These are phyloP conservation scores for Setophaga kirtlandii DNA, from an alignment of 2,113 vertebrate genomes.

Conservation along the genomic window DNA sequence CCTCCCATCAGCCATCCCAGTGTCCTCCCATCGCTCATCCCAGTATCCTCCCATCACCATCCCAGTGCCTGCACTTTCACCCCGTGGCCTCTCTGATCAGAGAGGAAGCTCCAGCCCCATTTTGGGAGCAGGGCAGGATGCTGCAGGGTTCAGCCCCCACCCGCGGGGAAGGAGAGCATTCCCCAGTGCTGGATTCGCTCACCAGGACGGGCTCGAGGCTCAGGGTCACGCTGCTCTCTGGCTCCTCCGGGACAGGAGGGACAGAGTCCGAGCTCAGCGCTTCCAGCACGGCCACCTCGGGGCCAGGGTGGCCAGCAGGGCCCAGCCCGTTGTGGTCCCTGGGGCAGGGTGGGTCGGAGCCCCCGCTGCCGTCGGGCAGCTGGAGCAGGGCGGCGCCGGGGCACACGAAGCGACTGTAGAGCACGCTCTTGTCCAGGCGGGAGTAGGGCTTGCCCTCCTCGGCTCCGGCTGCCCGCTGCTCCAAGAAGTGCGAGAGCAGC, in stretches of 20 bases:
- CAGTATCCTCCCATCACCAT: neutral
- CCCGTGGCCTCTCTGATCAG: neutral
- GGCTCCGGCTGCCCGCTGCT: neutral
- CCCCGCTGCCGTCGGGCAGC: neutral
- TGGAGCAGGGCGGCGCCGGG: neutral
- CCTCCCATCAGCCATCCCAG: too few relatives aligned
- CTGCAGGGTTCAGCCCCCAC: neutral
- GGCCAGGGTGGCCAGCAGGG: neutral
- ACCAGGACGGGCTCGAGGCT: conserved; percentile 77
- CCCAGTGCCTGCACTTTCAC: neutral
- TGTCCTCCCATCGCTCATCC: too few relatives aligned
- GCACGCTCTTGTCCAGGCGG: conserved; percentile 84
- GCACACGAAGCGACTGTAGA: conserved; percentile 75
- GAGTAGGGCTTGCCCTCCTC: conserved; percentile 69
- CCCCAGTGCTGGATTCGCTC: conserved; percentile 37
- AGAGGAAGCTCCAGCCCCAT: neutral
- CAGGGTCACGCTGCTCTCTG: conserved; percentile 30
- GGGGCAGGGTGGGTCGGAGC: neutral
- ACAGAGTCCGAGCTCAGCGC: neutral
- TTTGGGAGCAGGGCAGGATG: neutral
- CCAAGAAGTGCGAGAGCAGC: conserved; percentile 43
- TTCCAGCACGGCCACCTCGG: conserved; percentile 6
- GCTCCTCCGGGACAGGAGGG: neutral
- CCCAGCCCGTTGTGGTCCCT: neutral
- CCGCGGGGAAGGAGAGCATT: neutral